Base-by-base conservation (phyloP, 2,888 invertebrate species). In the Diarsia mendica region DNA sequence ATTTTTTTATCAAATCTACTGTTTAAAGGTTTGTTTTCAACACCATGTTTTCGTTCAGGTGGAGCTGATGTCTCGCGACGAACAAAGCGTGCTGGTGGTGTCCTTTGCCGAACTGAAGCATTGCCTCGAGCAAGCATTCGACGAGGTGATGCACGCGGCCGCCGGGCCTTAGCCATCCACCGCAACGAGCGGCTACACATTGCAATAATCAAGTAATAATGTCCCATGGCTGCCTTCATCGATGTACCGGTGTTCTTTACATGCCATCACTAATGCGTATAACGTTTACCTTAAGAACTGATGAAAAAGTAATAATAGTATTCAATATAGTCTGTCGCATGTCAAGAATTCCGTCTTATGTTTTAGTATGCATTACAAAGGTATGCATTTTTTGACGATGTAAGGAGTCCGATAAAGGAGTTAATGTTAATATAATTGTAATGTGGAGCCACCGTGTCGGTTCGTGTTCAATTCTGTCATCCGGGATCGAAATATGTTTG, bases 31-130 rank as follows among this genome's bases (percentile, higher is more conserved):
- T 58, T 58, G 15, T 58, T 58, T 58, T 28, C 9, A 28, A 28
- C 15, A 28, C 28, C 9, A 28, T 33, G 28, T 60, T 1, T 63
- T 63, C 3, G 13, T 61, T 1, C 92, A 98, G 98, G 98, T 99
- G 89, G 98, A 99, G 95, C 96, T 99, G 89, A 98, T 99, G 98
- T 99, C 99, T 3, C 97, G 99, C 82, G 99, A 99, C 94, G 99
- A 99, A 94, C 99, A 99, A 94, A 99, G 99, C 94, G 98, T 99
- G 81, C 97, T 99, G 88, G 98, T 99, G 82, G 99, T 99, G 82
- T 98, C 99, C 80, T 99, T 99, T 94, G 98, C 98, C 39, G 99
- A 99, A 94, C 97, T 99, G 90, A 99, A 99, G 95, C 98, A 98
- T 92, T 99, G 99, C 96, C 97, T 99, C 91, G 99, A 99, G 93